phyloP scores from a whole-genome alignment of 2,888 invertebrate genomes.

The Schizaphis graminum region DNA sequence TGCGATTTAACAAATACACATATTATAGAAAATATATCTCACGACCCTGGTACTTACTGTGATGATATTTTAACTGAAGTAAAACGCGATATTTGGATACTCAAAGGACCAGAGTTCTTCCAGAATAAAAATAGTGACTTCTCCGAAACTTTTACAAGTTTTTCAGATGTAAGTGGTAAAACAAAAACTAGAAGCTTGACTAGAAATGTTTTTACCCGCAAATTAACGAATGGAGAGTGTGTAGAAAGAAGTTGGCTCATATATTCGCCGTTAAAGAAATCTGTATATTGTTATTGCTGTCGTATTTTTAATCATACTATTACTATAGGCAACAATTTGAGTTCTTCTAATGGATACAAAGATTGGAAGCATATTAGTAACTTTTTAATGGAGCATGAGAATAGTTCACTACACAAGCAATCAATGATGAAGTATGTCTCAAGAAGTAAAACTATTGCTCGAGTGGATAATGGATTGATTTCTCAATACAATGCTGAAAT shows the following conservation, averaged over 20 bases:
- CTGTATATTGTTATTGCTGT: slow-evolving; percentile 33
- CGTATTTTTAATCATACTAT: slow-evolving; percentile 24
- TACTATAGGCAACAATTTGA: slow-evolving; percentile 17
- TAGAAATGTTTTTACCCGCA: slow-evolving; percentile 33
- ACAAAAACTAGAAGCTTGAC: slow-evolving; percentile 24
- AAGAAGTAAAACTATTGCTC: too few relatives aligned
- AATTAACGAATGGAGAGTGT: slow-evolving; percentile 21
- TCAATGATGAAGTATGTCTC: too few relatives aligned
- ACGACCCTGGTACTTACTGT: slow-evolving; percentile 27
- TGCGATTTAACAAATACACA: not conserved
- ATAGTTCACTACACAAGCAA: too few relatives aligned
- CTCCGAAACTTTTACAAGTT: slow-evolving; percentile 40
- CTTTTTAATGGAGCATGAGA: too few relatives aligned
- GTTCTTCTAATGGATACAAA: too few relatives aligned
- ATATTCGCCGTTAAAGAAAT: slow-evolving; percentile 20
- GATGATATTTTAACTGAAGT: slow-evolving; percentile 20
- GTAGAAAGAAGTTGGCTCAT: slow-evolving; percentile 28
- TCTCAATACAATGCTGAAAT: too few relatives aligned
- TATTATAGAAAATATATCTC: slow-evolving; percentile 29
- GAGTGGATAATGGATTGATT: too few relatives aligned
- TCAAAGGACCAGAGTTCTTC: slow-evolving; percentile 15
- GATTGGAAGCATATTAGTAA: too few relatives aligned
- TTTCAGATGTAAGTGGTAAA: slow-evolving; percentile 36
- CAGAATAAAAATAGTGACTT: slow-evolving; percentile 24
- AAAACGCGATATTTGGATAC: slow-evolving; percentile 35